Evolutionary conservation across 2,888 invertebrate species (phyloP).

Genomic region (Drosophila aldrichi): DNA sequence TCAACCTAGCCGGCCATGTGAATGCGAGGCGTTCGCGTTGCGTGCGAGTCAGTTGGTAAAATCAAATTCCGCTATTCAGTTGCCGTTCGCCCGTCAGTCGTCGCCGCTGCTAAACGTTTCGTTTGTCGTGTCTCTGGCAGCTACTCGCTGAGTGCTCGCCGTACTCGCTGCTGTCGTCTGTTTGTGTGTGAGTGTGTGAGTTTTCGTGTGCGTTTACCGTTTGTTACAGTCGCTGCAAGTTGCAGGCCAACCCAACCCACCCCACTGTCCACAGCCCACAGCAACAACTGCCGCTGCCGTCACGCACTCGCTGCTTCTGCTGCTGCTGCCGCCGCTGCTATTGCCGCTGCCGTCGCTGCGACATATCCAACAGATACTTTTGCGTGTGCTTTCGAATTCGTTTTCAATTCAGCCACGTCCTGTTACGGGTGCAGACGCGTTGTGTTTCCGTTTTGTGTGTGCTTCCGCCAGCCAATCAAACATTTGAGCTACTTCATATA

Average conservation of each 20-base stretch:
- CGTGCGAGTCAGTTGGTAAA: constrained; percentile 61
- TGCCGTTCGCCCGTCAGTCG: constrained; percentile 52
- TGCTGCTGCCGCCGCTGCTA: constrained; percentile 30
- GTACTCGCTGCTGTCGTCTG: constrained; percentile 41
- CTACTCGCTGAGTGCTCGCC: constrained; percentile 17
- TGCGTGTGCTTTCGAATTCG: constrained; percentile 75
- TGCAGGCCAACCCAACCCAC: constrained; percentile 34
- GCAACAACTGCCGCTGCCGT: constrained; percentile 23
- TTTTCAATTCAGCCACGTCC: constrained; percentile 83
- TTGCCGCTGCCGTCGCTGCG: constrained; percentile 36
- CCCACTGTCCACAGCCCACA: constrained; percentile 19
- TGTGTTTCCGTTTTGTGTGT: constrained; percentile 79
- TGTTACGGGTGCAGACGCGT: constrained; percentile 83
- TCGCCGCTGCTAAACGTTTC: constrained; percentile 51
- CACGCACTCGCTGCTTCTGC: constrained; percentile 52
- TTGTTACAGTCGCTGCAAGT: constrained; percentile 40
- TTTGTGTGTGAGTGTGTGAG: constrained; percentile 18
- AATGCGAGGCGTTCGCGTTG: constrained; percentile 32
- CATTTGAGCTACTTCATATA: constrained; percentile 59
- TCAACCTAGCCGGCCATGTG: constrained; percentile 31
- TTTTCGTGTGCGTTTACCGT: constrained; percentile 22
- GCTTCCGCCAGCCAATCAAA: constrained; percentile 55
- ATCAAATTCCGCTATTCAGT: constrained; percentile 75
- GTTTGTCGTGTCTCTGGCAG: constrained; percentile 36
- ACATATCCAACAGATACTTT: constrained; percentile 77